phyloP scores from a whole-genome alignment of 2,888 invertebrate species.

The Amphipoea lucens region DNA sequence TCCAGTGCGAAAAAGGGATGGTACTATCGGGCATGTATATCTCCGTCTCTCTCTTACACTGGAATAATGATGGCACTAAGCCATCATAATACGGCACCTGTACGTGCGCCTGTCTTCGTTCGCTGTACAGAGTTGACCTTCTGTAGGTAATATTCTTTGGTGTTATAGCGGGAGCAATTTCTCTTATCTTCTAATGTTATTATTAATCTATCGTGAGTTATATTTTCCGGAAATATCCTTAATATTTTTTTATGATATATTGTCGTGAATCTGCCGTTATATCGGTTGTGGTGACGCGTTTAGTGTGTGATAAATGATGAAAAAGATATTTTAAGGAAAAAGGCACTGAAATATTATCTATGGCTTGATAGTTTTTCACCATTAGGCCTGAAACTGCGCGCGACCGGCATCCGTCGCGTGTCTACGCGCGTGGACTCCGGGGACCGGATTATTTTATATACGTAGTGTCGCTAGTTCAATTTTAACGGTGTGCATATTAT shows the following conservation, averaged over 20 bases:
- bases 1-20: too few relatives aligned
- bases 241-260: slow-evolving; percentile 37
- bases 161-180: slow-evolving; percentile 27
- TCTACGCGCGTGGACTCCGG: too few relatives aligned
- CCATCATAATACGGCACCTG: too few relatives aligned
- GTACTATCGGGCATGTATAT: too few relatives aligned
- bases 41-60: too few relatives aligned
- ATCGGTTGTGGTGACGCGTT: neutral
- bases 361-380: neutral
- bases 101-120: neutral
- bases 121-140: neutral
- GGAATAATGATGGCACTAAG: too few relatives aligned
- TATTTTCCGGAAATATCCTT: slow-evolving; percentile 33
- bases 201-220: slow-evolving; percentile 43
- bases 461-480: neutral
- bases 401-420: neutral
- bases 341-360: neutral
- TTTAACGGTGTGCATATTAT: neutral
- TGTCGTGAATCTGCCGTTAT: neutral
- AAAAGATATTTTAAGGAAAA: neutral
- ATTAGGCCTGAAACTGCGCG: neutral
- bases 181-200: slow-evolving; percentile 51
- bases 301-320: slow-evolving; percentile 10
- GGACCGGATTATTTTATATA: neutral
- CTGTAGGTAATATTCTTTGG: neutral